Base-by-base conservation (phyloP, 2,113 vertebrate genomes). In the Entosphenus tridentatus region DNA sequence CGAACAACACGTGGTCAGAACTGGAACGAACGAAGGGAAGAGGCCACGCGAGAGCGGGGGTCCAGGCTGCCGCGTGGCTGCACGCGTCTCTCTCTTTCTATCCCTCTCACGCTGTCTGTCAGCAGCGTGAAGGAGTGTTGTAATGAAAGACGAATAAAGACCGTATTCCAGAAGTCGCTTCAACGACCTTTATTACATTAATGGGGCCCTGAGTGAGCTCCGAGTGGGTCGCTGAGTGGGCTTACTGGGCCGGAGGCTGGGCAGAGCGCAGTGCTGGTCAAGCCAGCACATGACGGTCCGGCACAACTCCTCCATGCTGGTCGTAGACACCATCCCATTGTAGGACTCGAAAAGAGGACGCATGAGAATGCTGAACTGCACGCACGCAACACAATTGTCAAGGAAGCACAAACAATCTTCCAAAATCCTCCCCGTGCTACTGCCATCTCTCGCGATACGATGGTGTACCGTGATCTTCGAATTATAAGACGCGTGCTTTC, bases 301-400 rank as follows among this genome's bases (percentile, higher is more conserved):
- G 71, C 82, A 83, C 71, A 98, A 75, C 71, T 96, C 87, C 2
- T 83, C 84, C 67, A 82, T 74, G 81, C 82, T 95, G 68, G 79
- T 74, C 9, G 85, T 91, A 10, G 87, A 91, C 74, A 96, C 89
- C 73, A 82, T 84, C 2, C 77, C 83, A 70, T 82, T 89, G 78
- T 96, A 98, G 1, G 93, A 91, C 75, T 96, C 92, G 67, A 96
- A 98, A 68, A 98, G 80, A 1, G 93, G 92, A 75, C 87, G 88
- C 73, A 96, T 88, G 72, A 96, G 88, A 74, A 89, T 82, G 75
- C 89, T 96, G 78, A 98, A 98, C 93, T 98, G 75, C 39, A 6
- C 39, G 39, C 70, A 73, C 5, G 57, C 9, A 55, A 71, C 56
- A 1, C 2, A 9, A 3, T 1, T 1, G 79, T 88, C 77, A 91